Evolutionary conservation across 2,888 invertebrate species (phyloP), one percentile per base, ranked within the genome.

Genomic region (Pseudeuparius sepicola): DNA sequence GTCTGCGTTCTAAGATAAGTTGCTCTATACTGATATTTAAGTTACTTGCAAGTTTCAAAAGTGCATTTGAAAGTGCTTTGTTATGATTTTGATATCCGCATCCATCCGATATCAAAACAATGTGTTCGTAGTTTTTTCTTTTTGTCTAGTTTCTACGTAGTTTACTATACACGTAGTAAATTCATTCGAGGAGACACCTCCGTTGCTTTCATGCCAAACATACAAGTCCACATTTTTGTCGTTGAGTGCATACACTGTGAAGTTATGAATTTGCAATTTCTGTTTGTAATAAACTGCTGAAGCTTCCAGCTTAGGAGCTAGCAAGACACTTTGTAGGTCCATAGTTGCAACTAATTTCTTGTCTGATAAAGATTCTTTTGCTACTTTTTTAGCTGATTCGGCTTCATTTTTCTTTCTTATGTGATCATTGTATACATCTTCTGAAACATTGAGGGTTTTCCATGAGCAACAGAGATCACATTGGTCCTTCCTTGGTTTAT

Each of bases 231-330:
- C 37, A 14, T 30, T 23, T 29, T 31, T 16, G 30, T 25, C 32
- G 29, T 41, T 34, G 14, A 39, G 11, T 33, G 17, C 34, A 28
- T 34, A 43, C 20, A 39, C 17, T 12, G 38, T 36, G 30, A 41
- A 35, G 29, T 40, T 33, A 17, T 41, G 36, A 12, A 37, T 34
- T 31, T 41, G 39, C 36, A 45, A 24, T 26, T 40, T 20, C n/a
- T n/a, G n/a, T n/a, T n/a, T n/a, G n/a, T n/a, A n/a, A n/a, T n/a
- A n/a, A n/a, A n/a, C n/a, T n/a, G 14, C 15, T 11, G 29, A 29
- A 5, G 15, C 29, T n/a, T 29, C 29, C 5, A 29, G 10, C 20
- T 29, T 29, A 14, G 41, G 40, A 24, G 35, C 20, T 17, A 38
- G 24, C 7, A 41, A 12, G 10, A 38, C 39, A 29, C 33, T 32